A percentile compares a stretch with the other conserved stretches of the same genome.
Conservation (phyloP, 64 coral and sea anemone species). For the Stichodactyla helianthus region DNA sequence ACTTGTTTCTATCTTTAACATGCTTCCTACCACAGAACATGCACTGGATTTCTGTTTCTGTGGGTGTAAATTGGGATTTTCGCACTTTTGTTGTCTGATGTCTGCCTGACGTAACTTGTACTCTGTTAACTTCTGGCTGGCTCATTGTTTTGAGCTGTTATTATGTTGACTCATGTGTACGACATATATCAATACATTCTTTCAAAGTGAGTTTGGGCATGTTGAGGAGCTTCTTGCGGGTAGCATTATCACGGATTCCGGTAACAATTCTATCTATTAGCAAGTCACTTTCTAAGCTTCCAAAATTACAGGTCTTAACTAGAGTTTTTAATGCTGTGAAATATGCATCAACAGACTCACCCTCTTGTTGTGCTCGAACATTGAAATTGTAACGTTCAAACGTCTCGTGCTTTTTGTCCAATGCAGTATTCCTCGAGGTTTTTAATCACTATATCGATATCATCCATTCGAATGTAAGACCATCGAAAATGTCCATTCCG, state of each 20-base stretch:
- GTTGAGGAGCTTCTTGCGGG: conserved; percentile 37
- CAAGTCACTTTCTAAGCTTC: conserved; percentile 4
- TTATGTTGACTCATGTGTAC: conserved; percentile 20
- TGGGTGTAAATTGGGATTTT: not conserved
- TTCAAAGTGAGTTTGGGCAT: conserved; percentile 29
- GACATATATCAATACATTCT: conserved; percentile 31
- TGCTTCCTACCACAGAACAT: conserved; percentile 44
- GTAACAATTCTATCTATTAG: conserved; percentile 35
- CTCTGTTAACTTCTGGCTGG: not conserved
- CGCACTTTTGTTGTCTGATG: not conserved
- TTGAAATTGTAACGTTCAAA: conserved; percentile 40
- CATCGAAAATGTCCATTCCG: conserved; percentile 53
- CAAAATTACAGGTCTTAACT: conserved; percentile 50
- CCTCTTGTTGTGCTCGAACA: conserved; percentile 15
- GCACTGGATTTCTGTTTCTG: conserved; percentile 1
- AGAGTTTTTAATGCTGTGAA: conserved; percentile 29
- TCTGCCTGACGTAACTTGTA: not conserved
- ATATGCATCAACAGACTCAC: conserved; percentile 33
- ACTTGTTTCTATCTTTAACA: not conserved
- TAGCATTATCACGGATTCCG: conserved; percentile 39
- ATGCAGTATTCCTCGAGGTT: conserved; percentile 42
- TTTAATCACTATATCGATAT: not conserved
- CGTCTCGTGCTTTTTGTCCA: conserved; percentile 25
- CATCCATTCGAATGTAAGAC: conserved; percentile 44
- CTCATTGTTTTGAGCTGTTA: conserved; percentile 18